Base-by-base conservation (phyloP, 2,888 invertebrate genomes). In the Frankliniella intonsa region DNA sequence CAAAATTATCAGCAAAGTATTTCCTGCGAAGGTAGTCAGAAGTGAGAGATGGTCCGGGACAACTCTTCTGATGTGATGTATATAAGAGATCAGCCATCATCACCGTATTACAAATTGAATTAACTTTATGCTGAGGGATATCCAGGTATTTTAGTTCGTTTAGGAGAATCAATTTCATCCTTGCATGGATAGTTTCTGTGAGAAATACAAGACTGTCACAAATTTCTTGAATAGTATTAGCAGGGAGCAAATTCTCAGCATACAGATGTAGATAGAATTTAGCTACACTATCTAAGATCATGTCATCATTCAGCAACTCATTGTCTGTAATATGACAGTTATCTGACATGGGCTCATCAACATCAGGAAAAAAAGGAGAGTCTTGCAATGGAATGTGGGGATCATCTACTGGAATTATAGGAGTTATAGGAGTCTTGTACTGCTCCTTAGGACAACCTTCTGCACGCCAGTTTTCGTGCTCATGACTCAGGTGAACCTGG, bases 181-280 rank as follows among this genome's bases (percentile, higher is more conserved):
- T 69, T 11, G 69, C 22, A 69, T 69, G 69, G 9, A 22, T 11
- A 19, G n/a, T 22, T 69, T 69, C 69, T 9, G 69, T 69, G 11
- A 69, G 19, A n/a, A 19, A 69, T n/a, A 69, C 11, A 69, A 69
- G 19, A 11, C 22, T 22, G 22, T 69, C 22, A 69, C 69, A 22
- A n/a, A 69, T 69, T n/a, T 69, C 69, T 69, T 69, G 69, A 69
- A 69, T 69, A 22, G 69, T 69, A 5, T 69, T 22, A 69, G 3
- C 19, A 11, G 69, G 69, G 22, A 69, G 69, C 8, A 22, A n/a
- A 69, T 69, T 19, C 22, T n/a, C 19, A 11, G n/a, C 69, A 69
- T 69, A 69, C n/a, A 69, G 69, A 3, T 69, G 69, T 0, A 69
- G 69, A 69, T 69, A 69, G 22, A 69, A 69, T 22, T 69, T 69